phyloP scores from a whole-genome alignment of 2,797 vertebrate species.

The Alca torda region DNA sequence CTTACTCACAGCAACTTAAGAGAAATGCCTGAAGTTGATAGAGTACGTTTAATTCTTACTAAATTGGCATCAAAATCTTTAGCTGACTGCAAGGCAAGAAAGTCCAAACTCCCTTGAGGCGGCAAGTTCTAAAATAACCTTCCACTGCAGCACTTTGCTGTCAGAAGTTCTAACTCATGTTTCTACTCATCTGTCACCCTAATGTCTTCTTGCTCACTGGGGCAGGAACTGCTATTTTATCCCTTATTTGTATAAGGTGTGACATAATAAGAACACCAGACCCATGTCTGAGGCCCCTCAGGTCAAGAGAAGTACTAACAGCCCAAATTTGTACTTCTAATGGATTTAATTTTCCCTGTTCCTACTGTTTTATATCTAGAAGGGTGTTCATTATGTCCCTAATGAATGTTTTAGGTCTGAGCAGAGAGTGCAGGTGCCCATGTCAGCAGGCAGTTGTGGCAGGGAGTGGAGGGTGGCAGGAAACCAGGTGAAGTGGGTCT shows the following conservation, averaged over 20 bases:
- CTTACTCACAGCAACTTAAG: slow-evolving; percentile 30
- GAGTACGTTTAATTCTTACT: slow-evolving; percentile 59
- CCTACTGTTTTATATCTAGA: neutral
- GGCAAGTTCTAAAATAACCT: slow-evolving; percentile 63
- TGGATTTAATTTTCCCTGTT: neutral
- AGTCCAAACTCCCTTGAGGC: slow-evolving; percentile 56
- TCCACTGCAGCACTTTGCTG: slow-evolving; percentile 49
- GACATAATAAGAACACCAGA: slow-evolving; percentile 18
- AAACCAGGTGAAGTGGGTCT: neutral
- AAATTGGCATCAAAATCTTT: slow-evolving; percentile 59
- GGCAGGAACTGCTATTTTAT: slow-evolving; percentile 5
- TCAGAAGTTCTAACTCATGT: slow-evolving; percentile 54
- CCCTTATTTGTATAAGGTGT: slow-evolving; percentile 27
- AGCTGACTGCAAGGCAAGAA: slow-evolving; percentile 57
- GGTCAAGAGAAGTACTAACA: neutral
- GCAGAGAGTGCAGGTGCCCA: neutral
- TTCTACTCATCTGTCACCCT: slow-evolving; percentile 30
- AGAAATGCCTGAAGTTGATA: slow-evolving; percentile 44
- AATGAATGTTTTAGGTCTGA: neutral
- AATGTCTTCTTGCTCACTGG: neutral
- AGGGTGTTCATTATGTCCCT: neutral
- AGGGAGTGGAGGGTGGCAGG: neutral
- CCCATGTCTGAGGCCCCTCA: neutral
- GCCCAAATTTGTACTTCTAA: neutral
- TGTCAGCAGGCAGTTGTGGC: neutral